These are phyloP conservation scores for Ophion obscuratus DNA, from an alignment of 2,888 invertebrate species.

Conservation along the genomic window DNA sequence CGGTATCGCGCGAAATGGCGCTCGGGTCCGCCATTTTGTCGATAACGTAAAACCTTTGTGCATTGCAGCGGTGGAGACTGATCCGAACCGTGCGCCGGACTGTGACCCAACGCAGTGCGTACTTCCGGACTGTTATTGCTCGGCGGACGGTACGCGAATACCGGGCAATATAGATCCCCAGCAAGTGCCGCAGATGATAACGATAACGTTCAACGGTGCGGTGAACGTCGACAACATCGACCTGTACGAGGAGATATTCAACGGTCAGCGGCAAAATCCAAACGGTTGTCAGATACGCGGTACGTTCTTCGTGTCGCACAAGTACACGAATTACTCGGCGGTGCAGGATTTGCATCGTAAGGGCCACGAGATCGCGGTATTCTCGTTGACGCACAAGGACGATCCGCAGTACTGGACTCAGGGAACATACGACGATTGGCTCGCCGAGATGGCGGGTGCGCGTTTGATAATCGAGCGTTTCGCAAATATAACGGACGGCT, in stretches of 20 bases:
- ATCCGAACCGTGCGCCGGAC: constrained; percentile 96
- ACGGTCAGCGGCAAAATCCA: constrained; percentile 93
- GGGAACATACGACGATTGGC: constrained; percentile 95
- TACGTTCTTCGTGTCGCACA: constrained; percentile 96
- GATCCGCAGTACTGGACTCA: constrained; percentile 95
- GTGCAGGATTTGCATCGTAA: constrained; percentile 94
- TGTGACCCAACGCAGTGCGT: constrained; percentile 95
- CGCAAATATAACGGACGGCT: constrained; percentile 96
- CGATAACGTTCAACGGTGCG: constrained; percentile 96
- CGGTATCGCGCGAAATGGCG: background rate
- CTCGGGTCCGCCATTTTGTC: background rate
- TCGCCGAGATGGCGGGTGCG: constrained; percentile 97
- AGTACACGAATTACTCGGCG: constrained; percentile 96
- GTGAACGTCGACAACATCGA: constrained; percentile 97
- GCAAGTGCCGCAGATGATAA: constrained; percentile 97
- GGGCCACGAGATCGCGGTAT: constrained; percentile 96
- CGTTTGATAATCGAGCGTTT: constrained; percentile 94
- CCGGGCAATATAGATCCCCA: constrained; percentile 93
- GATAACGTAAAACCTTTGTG: background rate
- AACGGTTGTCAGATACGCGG: constrained; percentile 95
- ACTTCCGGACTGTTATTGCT: constrained; percentile 96
- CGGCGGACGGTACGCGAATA: constrained; percentile 95
- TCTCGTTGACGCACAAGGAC: constrained; percentile 96
- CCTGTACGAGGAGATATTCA: constrained; percentile 95
- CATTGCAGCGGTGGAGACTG: constrained; percentile 92